A percentile compares a stretch with the other conserved stretches of the same genome.
Evolutionary conservation across 2,888 invertebrate genomes (phyloP).

Genomic region (Dilophus febrilis): DNA sequence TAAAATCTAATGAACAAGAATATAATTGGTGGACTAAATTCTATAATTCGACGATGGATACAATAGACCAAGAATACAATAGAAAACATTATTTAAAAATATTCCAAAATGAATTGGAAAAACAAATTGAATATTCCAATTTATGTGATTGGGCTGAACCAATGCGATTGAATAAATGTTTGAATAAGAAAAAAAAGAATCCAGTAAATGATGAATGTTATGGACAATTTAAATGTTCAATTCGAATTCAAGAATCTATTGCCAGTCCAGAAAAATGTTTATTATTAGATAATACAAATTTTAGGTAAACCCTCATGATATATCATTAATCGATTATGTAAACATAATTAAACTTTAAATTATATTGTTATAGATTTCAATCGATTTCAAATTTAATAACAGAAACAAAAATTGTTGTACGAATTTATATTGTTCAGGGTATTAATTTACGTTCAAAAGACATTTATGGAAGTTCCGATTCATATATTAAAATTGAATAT

Average conservation of each 20-base stretch:
- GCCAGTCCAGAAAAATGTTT: slow-evolving; percentile 28
- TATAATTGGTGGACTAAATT: slow-evolving; percentile 41
- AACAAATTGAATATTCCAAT: slow-evolving; percentile 43
- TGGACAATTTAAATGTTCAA: slow-evolving; percentile 20
- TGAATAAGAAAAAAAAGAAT: slow-evolving; percentile 14
- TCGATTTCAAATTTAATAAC: slow-evolving; percentile 8
- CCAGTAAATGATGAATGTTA: slow-evolving; percentile 28
- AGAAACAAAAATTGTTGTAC: slow-evolving; percentile 28
- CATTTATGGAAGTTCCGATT: slow-evolving; percentile 53
- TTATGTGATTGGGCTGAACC: slow-evolving; percentile 49
- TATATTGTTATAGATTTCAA: background rate
- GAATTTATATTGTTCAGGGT: slow-evolving; percentile 63
- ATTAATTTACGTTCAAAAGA: slow-evolving; percentile 55
- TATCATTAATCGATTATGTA: too few species aligned
- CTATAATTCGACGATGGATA: slow-evolving; percentile 25
- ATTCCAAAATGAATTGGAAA: slow-evolving; percentile 48
- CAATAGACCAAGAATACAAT: background rate
- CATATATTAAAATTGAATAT: slow-evolving; percentile 54
- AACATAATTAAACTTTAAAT: too few species aligned
- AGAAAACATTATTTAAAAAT: slow-evolving; percentile 29
- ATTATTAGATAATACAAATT: background rate
- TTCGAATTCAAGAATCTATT: slow-evolving; percentile 15
- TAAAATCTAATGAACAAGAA: slow-evolving; percentile 21
- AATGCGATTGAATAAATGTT: slow-evolving; percentile 40
- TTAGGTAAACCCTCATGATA: too few species aligned